Evolutionary conservation across 2,113 vertebrate species (phyloP).

Genomic region (Sinocyclocheilus grahami): DNA sequence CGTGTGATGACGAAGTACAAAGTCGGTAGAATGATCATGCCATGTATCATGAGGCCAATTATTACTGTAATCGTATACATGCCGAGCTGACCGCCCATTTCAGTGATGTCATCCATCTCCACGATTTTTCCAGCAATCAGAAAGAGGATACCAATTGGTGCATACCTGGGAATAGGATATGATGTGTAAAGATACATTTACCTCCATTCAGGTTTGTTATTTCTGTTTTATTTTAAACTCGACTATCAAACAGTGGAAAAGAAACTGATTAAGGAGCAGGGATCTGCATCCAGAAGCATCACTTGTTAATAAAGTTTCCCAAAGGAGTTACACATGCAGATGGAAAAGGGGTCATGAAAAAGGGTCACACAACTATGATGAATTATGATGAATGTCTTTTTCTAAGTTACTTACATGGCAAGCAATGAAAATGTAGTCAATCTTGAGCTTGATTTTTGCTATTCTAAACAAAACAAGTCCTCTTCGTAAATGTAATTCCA

Average conservation of each 20-base stretch:
- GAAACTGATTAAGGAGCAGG: neutral
- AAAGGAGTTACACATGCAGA: neutral
- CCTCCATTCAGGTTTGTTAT: too few species aligned
- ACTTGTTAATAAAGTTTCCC: neutral
- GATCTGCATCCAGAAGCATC: too few species aligned
- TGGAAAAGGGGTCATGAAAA: conserved; percentile 15
- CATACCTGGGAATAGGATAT: conserved; percentile 81
- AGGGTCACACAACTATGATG: neutral
- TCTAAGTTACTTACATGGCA: neutral
- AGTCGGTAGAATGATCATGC: conserved; percentile 87
- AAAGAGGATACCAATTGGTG: conserved; percentile 94
- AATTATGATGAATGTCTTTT: neutral
- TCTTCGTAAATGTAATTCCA: neutral
- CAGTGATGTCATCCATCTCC: conserved; percentile 97
- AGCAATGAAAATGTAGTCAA: neutral
- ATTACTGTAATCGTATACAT: conserved; percentile 98
- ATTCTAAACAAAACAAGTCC: too few species aligned
- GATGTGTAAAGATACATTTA: conserved; percentile 4
- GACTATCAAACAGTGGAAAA: neutral
- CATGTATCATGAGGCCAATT: conserved; percentile 90
- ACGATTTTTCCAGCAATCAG: conserved; percentile 97
- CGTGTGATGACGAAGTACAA: conserved; percentile 92
- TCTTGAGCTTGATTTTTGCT: neutral
- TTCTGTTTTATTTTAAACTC: neutral
- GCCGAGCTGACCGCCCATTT: conserved; percentile 94